Evolutionary conservation across 2,797 vertebrate genomes (phyloP).

Genomic region (Pantherophis vulpinus): DNA sequence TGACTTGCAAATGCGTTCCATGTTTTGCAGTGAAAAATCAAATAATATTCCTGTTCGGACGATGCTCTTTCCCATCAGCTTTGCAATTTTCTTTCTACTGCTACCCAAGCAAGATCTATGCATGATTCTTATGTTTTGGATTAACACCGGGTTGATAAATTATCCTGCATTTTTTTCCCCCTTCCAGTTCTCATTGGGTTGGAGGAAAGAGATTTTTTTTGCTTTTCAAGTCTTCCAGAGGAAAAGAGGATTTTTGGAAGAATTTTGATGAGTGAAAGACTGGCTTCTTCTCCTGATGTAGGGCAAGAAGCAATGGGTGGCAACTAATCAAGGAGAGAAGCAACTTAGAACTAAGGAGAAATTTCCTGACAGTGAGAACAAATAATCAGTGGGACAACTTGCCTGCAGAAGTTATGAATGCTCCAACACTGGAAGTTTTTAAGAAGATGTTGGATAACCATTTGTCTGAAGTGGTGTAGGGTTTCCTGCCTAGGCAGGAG

Average conservation of each 20-base stretch:
- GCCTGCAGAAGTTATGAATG: no score
- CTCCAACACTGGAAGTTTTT: no score
- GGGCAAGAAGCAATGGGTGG: no score
- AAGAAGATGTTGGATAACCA: no score
- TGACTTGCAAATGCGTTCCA: background rate
- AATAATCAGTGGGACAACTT: no score
- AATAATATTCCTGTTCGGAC: conserved; percentile 32
- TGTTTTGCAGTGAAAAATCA: conserved; percentile 29
- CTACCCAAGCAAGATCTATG: background rate
- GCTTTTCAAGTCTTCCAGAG: background rate
- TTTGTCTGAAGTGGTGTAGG: no score
- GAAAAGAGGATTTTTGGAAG: background rate
- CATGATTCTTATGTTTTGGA: background rate
- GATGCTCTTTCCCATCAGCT: conserved; percentile 5
- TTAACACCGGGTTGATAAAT: background rate
- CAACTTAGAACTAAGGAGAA: no score
- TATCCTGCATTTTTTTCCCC: background rate
- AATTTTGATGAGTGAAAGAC: background rate
- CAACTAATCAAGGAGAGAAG: no score
- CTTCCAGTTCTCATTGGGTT: background rate
- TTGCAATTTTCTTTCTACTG: background rate
- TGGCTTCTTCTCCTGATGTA: background rate
- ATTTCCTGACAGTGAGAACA: no score
- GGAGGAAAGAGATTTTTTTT: background rate
- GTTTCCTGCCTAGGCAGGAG: no score